Conservation (phyloP, 23 tunicate genomes). For the Trididemnum miniatum region DNA sequence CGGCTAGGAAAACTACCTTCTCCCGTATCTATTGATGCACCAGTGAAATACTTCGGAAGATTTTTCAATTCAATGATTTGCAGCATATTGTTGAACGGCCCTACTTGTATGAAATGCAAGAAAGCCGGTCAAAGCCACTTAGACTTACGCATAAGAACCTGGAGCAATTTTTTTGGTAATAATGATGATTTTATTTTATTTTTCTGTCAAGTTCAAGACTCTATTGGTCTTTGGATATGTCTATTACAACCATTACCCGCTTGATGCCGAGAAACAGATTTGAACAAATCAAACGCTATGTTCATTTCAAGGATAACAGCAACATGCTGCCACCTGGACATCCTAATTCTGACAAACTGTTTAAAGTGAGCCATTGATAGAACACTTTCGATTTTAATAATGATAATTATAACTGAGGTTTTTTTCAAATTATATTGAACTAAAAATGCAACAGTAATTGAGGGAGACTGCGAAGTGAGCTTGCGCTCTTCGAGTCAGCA, state of each 20-base stretch:
- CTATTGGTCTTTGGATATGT: neutral
- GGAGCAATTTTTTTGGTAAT: neutral
- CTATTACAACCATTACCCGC: neutral
- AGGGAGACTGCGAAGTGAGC: too few species aligned
- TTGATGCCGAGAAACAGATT: constrained; percentile 8
- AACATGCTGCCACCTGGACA: constrained; percentile 6
- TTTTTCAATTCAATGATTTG: neutral
- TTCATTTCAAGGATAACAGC: constrained; percentile 18
- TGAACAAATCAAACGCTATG: constrained; percentile 3
- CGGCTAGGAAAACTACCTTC: neutral
- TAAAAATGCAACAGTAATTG: too few species aligned
- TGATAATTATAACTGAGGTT: too few species aligned
- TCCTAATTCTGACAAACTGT: neutral
- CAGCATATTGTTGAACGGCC: constrained; percentile 8
- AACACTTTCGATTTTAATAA: constrained; percentile 5
- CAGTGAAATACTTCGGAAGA: neutral
- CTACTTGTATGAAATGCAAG: constrained; percentile 16
- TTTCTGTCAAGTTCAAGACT: neutral
- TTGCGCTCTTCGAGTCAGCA: too few species aligned
- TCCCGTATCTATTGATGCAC: neutral
- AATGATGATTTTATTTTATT: constrained; percentile 2
- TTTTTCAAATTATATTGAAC: too few species aligned
- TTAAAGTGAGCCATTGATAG: constrained; percentile 12
- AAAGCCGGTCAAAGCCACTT: neutral
- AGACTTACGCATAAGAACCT: neutral